A percentile compares a stretch with the other conserved stretches of the same genome.
Conservation (phyloP, 1,140 invertebrate genomes). For the Polypedilum vanderplanki region DNA sequence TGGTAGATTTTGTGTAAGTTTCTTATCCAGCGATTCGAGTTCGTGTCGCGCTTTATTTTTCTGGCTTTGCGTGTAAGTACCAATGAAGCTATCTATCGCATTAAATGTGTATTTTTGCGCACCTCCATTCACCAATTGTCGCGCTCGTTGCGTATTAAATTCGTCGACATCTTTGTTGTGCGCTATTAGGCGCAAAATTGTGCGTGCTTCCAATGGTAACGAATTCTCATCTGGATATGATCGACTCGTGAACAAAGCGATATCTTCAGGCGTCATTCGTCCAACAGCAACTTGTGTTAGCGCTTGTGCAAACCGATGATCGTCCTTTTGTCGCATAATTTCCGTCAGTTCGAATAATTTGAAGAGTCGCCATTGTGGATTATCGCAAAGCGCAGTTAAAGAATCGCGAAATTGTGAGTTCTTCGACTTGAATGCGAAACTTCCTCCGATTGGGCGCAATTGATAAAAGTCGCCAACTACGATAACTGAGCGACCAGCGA, state of each 20-base stretch:
- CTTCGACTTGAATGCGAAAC: conserved; percentile 27
- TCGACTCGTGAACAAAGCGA: neutral
- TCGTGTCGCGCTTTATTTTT: too few relatives aligned
- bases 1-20: neutral
- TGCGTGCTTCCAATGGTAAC: neutral
- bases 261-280: conserved; percentile 7
- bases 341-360: conserved; percentile 32
- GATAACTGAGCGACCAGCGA: conserved; percentile 34
- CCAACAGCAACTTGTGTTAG: conserved; percentile 34
- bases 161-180: too few relatives aligned
- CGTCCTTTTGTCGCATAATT: conserved; percentile 36
- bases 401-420: neutral
- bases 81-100: neutral
- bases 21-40: neutral
- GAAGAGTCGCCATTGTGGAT: conserved; percentile 31
- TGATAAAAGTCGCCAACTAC: conserved; percentile 31
- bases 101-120: neutral
- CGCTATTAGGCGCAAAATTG: neutral
- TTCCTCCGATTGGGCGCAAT: conserved; percentile 31
- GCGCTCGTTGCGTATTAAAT: neutral
- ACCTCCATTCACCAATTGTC: neutral
- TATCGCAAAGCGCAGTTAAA: neutral
- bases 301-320: conserved; percentile 33
- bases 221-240: neutral
- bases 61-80: neutral